These are phyloP conservation scores for Ornithorhynchus anatinus DNA, from an alignment of 2,113 vertebrate species.

Conservation along the genomic window DNA sequence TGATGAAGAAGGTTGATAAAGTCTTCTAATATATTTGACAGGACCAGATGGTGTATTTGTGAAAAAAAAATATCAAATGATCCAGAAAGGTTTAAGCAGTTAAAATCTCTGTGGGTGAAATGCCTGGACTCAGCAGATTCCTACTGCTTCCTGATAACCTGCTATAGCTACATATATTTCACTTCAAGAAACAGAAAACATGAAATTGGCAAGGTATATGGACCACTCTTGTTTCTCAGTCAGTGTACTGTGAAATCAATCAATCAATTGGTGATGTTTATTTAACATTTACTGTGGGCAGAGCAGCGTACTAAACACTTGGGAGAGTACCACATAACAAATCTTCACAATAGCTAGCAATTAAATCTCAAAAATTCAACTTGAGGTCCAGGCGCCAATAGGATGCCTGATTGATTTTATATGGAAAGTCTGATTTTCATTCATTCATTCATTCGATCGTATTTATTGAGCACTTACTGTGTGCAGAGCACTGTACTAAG, in stretches of 20 bases:
- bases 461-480: too few relatives aligned
- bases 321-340: too few relatives aligned
- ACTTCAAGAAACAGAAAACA: conserved; percentile 6
- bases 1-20: conserved; percentile 21
- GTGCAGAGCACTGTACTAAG: too few relatives aligned
- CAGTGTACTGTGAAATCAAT: conserved; percentile 2
- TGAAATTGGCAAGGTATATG: neutral
- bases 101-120: conserved; percentile 46
- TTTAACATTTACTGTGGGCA: neutral
- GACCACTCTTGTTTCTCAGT: neutral
- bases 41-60: conserved; percentile 55
- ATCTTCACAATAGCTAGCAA: too few relatives aligned
- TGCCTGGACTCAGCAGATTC: conserved; percentile 45
- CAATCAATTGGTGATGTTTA: conserved; percentile 7
- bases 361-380: too few relatives aligned
- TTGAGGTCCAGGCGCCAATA: too few relatives aligned
- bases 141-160: conserved; percentile 58
- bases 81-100: conserved; percentile 50
- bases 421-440: too few relatives aligned
- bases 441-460: too few relatives aligned
- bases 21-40: conserved; percentile 31
- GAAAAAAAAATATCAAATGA: conserved; percentile 58
- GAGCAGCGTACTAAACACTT: too few relatives aligned
- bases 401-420: too few relatives aligned
- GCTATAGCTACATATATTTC: conserved; percentile 33